Base-by-base conservation (phyloP, 2,888 invertebrate genomes). In the Alcis repandata region DNA sequence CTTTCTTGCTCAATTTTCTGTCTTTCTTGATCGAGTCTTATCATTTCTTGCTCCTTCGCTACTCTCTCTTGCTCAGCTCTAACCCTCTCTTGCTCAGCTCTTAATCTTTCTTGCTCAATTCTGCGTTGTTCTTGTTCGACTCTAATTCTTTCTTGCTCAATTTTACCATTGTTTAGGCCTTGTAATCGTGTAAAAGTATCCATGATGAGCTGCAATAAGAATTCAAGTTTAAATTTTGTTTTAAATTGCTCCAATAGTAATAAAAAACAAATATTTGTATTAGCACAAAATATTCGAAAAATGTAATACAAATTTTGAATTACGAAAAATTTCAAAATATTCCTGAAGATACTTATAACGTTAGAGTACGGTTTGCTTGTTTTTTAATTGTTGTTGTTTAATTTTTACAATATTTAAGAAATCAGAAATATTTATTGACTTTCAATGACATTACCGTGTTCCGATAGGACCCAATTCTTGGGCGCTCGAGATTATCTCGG, bases 1-100 rank as follows among this genome's bases (percentile, higher is more conserved):
- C 13, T 59, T 40, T 59, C 59, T 59, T 59, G 59, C 27, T 59
- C 59, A 32, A 59, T 17, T 32, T 10, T 59, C 32, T 59, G 49
- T 41, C n/a, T 40, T n/a, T 56, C 63, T 52, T 63, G 63, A 9
- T 63, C 45, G 10, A 63, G 45, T 40, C 49, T 40, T 1, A 32
- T 40, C 45, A 56, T 45, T 56, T 56, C 56, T 56, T 45, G 56
- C 33, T 56, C 56, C 20, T n/a, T 32, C n/a, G 33, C 45, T 27
- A 45, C 36, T 33, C 36, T 53, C 15, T 64, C 59, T 64, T 64
- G 63, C 33, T 64, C 63, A 0, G 17, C 11, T 40, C 33, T 59
- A 1, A 54, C 45, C 9, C 40, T 22, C 11, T 56, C 56, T 13
- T 56, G 56, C 33, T 56, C 56, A 11, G 56, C 56, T 45, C 45